Base-by-base conservation (phyloP, 1,140 invertebrate species). In the Aphidius ervi region DNA sequence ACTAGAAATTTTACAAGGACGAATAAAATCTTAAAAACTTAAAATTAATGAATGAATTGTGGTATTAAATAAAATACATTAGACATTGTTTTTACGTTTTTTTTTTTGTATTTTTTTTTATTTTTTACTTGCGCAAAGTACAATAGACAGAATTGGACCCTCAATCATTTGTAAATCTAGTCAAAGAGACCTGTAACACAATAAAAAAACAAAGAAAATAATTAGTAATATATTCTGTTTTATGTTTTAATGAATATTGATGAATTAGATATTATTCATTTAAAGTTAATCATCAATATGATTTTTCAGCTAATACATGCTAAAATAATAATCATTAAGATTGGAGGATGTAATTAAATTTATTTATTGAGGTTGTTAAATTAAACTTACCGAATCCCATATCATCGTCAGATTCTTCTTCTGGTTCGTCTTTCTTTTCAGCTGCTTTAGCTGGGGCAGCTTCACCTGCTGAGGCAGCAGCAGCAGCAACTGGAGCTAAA, bases 331-430 rank as follows among this genome's bases (percentile, higher is more conserved):
- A 80, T 69, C 66, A 70, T 63, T 63, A 39, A 59, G n/a, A 60
- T n/a, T 55, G 55, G 40, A 61, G 41, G 40, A 64, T 56, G 48
- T 43, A 23, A 55, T 31, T 31, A 1, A 31, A 31, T 31, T 31
- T 4, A 31, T 31, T 31, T 31, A 31, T 31, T 16, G 4, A 3
- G 23, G 1, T 31, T 31, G 2, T 31, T 31, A 31, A 31, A 31
- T 31, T 31, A 3, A 62, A 77, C 82, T 81, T 81, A 88, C 90
- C 92, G 79, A 98, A 96, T 75, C 94, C 94, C 93, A 97, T 96
- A 76, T 97, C 95, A 72, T 95, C 94, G 74, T 97, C 94, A 55
- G 88, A 89, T 79, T 93, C 92, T 74, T 89, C 86, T 64, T 88
- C 88, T 39, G 84, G 81, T 83, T 91, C 90, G 72, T 90, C 86